Conservation (phyloP, 1,140 invertebrate species). For the Heliconius melpomene region DNA sequence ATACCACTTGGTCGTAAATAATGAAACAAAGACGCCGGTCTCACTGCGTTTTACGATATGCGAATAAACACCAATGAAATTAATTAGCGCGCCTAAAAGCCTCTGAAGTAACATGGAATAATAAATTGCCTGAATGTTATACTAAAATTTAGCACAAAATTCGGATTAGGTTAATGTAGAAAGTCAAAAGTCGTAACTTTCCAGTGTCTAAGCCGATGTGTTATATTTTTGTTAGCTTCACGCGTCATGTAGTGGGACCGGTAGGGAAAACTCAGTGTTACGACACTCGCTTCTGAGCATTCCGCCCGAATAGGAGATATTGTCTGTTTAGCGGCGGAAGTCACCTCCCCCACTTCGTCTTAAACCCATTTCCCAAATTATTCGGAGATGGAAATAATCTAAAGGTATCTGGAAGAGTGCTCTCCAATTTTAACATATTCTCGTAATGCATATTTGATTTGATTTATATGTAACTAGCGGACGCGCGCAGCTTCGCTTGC, state of each 20-base stretch:
- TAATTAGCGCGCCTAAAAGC: constrained; percentile 50
- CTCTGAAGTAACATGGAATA: constrained; percentile 27
- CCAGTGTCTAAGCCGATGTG: neutral
- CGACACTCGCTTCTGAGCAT: neutral
- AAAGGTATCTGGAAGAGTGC: too few species aligned
- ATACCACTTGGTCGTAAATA: constrained; percentile 42
- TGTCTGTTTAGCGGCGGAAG: neutral
- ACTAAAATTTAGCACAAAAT: neutral
- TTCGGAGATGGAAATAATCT: too few species aligned
- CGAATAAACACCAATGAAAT: constrained; percentile 49
- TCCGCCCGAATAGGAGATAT: neutral
- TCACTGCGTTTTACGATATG: constrained; percentile 44
- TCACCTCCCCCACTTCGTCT: neutral
- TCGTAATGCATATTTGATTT: too few species aligned
- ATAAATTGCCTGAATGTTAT: neutral
- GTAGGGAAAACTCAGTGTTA: neutral
- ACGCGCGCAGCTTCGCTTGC: too few species aligned
- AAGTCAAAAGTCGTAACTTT: neutral
- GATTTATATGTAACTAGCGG: too few species aligned
- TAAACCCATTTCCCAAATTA: neutral
- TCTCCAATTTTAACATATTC: too few species aligned
- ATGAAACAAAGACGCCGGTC: constrained; percentile 38
- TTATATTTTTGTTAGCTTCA: neutral
- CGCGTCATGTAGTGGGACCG: neutral
- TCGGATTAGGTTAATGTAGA: constrained; percentile 3